phyloP scores from a whole-genome alignment of 2,797 vertebrate genomes.

The Sebastes itinus region DNA sequence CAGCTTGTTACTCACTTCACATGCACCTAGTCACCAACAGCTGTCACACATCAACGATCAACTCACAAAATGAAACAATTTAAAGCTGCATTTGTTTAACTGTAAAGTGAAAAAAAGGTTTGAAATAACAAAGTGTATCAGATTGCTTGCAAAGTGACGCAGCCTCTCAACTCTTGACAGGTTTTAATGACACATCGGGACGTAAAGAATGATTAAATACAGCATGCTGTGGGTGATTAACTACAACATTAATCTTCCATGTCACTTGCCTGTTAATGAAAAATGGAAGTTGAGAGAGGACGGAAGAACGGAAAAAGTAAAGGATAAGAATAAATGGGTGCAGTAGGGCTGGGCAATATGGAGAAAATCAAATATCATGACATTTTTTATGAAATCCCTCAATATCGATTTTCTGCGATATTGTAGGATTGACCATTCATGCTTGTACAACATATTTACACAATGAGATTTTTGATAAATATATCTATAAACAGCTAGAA shows the following conservation, averaged over 20 bases:
- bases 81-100: not conserved
- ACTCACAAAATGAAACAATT: not conserved
- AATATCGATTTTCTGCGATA: too few species aligned
- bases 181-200: constrained; percentile 43
- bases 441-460: too few species aligned
- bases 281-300: constrained; percentile 39
- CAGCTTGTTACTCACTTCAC: not conserved
- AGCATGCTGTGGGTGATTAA: constrained; percentile 62
- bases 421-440: too few species aligned
- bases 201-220: constrained; percentile 66
- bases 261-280: constrained; percentile 68
- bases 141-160: not conserved
- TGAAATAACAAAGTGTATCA: not conserved
- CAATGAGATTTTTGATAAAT: too few species aligned
- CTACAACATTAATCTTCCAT: constrained; percentile 67
- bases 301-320: not conserved
- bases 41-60: not conserved
- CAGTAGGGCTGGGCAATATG: too few species aligned
- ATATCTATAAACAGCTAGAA: too few species aligned
- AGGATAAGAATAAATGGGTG: not conserved
- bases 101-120: not conserved
- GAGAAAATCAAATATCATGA: too few species aligned
- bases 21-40: not conserved
- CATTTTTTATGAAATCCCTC: too few species aligned
- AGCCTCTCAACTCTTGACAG: constrained; percentile 18